These are phyloP conservation scores for Chlorodrepanis virens DNA, from an alignment of 2,113 vertebrate species.

Conservation along the genomic window DNA sequence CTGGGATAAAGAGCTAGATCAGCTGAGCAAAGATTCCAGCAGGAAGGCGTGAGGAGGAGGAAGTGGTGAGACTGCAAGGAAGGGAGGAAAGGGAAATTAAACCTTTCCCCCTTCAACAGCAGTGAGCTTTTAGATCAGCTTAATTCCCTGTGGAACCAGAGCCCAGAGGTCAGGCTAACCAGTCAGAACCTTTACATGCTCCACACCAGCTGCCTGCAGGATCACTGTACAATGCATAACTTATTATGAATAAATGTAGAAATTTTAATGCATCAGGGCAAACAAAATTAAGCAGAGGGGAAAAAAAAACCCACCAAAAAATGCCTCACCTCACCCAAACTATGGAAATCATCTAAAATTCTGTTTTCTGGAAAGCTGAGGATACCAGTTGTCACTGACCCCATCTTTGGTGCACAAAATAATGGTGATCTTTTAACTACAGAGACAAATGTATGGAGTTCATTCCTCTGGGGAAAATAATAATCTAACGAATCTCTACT, in stretches of 20 bases:
- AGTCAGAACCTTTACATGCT: neutral
- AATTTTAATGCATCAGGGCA: neutral
- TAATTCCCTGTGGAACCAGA: neutral
- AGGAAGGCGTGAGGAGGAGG: rapidly evolving
- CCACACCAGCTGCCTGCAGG: neutral
- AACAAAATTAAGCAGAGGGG: neutral
- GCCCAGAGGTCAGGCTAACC: neutral
- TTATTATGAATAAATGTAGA: neutral
- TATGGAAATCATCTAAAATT: neutral
- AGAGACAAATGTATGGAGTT: neutral
- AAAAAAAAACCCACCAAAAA: neutral
- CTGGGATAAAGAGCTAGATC: neutral
- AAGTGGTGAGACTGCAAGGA: neutral
- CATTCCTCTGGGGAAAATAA: neutral
- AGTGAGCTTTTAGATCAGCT: neutral
- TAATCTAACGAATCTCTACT: neutral
- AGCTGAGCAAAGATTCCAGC: neutral
- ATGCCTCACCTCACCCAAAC: rapidly evolving
- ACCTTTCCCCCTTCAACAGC: neutral
- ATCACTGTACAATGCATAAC: neutral
- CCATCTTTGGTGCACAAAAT: neutral
- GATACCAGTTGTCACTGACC: neutral
- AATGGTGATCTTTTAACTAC: neutral
- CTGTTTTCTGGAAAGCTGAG: neutral
- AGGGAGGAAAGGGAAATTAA: neutral